phyloP scores from a whole-genome alignment of 1,140 invertebrate genomes.

The Cydia amplana region DNA sequence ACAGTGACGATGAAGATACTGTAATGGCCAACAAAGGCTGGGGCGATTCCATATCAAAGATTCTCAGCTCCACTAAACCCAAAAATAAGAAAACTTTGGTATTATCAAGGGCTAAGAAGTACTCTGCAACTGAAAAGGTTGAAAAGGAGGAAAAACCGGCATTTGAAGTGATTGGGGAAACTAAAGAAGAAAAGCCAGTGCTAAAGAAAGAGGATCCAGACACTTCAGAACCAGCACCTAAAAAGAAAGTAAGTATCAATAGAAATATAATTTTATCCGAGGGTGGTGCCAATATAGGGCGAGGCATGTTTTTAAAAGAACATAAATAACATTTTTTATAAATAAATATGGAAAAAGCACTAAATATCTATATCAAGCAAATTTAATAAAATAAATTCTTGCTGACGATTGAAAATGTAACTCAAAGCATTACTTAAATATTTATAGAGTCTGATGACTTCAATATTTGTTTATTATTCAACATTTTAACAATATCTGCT shows the following conservation, averaged over 20 bases:
- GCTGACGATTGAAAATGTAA: too few relatives aligned
- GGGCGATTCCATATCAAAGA: constrained; percentile 87
- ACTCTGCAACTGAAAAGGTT: constrained; percentile 80
- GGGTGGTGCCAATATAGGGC: too few relatives aligned
- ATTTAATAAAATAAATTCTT: too few relatives aligned
- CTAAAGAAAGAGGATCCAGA: constrained; percentile 62
- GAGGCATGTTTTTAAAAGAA: too few relatives aligned
- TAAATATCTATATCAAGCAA: too few relatives aligned
- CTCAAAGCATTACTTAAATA: too few relatives aligned
- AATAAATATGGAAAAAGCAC: too few relatives aligned
- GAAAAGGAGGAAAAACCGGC: constrained; percentile 75
- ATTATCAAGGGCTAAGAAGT: constrained; percentile 86
- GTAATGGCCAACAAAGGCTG: constrained; percentile 79
- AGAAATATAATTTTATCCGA: too few relatives aligned
- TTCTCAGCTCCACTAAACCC: constrained; percentile 86
- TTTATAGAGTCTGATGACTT: too few relatives aligned
- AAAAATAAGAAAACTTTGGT: constrained; percentile 87
- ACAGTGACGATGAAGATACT: constrained; percentile 36
- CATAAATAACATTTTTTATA: too few relatives aligned
- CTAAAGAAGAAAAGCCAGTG: constrained; percentile 70
- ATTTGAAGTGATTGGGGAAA: constrained; percentile 78
- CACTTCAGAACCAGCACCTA: constrained; percentile 56
- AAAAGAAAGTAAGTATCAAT: constrained; percentile 68
- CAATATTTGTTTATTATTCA: too few relatives aligned
- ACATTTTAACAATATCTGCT: too few relatives aligned